A percentile compares a stretch with the other conserved stretches of the same genome.
These are phyloP conservation scores for Chrysopa pallens DNA, from an alignment of 1,140 invertebrate species.

Conservation along the genomic window DNA sequence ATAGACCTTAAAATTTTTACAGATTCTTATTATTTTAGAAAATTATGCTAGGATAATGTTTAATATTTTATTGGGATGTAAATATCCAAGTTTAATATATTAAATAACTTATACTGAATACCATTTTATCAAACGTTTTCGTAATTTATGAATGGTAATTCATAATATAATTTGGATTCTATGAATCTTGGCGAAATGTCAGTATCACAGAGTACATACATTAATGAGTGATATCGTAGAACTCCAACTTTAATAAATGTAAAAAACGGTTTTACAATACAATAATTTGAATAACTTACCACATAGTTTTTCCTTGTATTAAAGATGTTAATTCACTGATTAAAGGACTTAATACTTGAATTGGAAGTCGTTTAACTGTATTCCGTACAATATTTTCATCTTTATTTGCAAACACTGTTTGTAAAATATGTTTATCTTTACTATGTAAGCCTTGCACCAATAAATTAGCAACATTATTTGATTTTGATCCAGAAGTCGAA, in stretches of 20 bases:
- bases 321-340: constrained; percentile 38
- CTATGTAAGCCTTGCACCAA: constrained; percentile 61
- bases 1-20: no score
- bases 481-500: constrained; percentile 24
- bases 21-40: no score
- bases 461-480: constrained; percentile 50
- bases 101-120: no score
- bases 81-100: no score
- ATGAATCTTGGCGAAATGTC: no score
- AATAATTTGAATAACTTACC: constrained; percentile 24
- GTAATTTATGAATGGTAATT: no score
- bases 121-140: no score
- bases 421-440: constrained; percentile 44
- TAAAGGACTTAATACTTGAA: constrained; percentile 37
- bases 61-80: no score
- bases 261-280: neutral
- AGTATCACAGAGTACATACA: neutral
- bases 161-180: no score
- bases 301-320: constrained; percentile 36
- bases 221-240: neutral
- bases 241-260: neutral
- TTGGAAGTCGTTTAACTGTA: constrained; percentile 39
- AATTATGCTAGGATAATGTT: no score
- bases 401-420: constrained; percentile 31
- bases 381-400: constrained; percentile 36